A percentile compares a stretch with the other conserved stretches of the same genome.
These are phyloP conservation scores for Chrysomela aeneicollis DNA, from an alignment of 2,888 invertebrate genomes.

Conservation along the genomic window DNA sequence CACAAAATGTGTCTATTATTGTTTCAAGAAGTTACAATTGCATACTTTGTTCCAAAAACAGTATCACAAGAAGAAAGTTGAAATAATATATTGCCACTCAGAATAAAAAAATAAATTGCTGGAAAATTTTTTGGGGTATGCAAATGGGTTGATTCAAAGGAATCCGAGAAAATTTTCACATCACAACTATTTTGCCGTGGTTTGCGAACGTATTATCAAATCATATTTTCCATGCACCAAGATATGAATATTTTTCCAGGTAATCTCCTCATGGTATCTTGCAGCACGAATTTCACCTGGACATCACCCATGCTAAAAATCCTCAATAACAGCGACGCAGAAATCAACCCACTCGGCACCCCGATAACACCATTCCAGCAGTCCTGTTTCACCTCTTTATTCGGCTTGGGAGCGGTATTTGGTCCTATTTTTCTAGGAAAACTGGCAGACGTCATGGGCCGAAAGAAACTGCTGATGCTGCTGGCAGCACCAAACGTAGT, in stretches of 20 bases:
- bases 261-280: constrained; percentile 37
- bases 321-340: constrained; percentile 36
- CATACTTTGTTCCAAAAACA: no score
- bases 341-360: constrained; percentile 42
- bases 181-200: no score
- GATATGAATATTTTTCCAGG: constrained; percentile 35
- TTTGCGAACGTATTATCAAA: no score
- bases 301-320: constrained; percentile 47
- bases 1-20: no score
- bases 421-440: constrained; percentile 46
- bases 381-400: constrained; percentile 47
- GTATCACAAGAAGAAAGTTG: no score
- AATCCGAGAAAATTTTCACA: no score
- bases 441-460: constrained; percentile 60
- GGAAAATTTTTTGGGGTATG: no score
- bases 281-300: constrained; percentile 45
- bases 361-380: constrained; percentile 42
- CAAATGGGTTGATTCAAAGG: no score
- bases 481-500: constrained; percentile 70
- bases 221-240: no score
- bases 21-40: no score
- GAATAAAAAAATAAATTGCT: no score
- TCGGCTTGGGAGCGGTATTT: constrained; percentile 45
- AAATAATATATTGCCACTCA: no score
- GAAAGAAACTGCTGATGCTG: constrained; percentile 71